Evolutionary conservation across 2,113 vertebrate species (phyloP), one percentile per base, ranked within the genome.

Genomic region (Lepus europaeus): DNA sequence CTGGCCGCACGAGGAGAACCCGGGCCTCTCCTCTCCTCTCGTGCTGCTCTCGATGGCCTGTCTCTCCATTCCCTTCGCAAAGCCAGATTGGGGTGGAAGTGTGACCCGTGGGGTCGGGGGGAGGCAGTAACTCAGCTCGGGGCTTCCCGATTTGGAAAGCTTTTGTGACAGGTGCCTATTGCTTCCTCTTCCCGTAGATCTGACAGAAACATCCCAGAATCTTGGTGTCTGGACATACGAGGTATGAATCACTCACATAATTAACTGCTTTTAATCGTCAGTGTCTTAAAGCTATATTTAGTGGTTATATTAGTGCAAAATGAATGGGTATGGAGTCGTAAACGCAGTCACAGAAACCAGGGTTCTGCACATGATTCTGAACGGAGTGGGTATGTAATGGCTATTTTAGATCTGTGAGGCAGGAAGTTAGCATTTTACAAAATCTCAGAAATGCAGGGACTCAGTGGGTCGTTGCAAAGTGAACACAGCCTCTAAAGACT

Each of bases 131-230:
- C 39, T 89, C 56, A 27, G 45, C 68, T 74, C 4, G 68, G 84
- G 84, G 69, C 85, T 92, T 94, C 76, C 70, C 36, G 29, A 1
- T 81, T 84, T 77, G 95, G 68, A 93, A 80, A 95, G 93, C 70
- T 84, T 90, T 95, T 87, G 95, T 97, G 95, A 96, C 97, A 97
- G 96, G 96, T 97, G 96, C 82, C 93, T 89, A 70, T 94, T 79
- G 33, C 96, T 81, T 86, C 93, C 70, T 92, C 70, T 95, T 89
- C 53, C 29, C 59, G 9, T 69, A 97, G 97, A 86, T 93, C 80
- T 91, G 90, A 86, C 89, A 64, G 91, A 90, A 92, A 63, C 94
- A 81, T 93, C 95, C 87, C 83, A 87, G 89, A 74, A 93, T 92
- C 92, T 93, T 91, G 90, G 92, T 96, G 85, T 97, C 85, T 96